Evolutionary conservation across 2,797 vertebrate species (phyloP), one percentile per base, ranked within the genome.

Genomic region (Phataginus tetradactyla): DNA sequence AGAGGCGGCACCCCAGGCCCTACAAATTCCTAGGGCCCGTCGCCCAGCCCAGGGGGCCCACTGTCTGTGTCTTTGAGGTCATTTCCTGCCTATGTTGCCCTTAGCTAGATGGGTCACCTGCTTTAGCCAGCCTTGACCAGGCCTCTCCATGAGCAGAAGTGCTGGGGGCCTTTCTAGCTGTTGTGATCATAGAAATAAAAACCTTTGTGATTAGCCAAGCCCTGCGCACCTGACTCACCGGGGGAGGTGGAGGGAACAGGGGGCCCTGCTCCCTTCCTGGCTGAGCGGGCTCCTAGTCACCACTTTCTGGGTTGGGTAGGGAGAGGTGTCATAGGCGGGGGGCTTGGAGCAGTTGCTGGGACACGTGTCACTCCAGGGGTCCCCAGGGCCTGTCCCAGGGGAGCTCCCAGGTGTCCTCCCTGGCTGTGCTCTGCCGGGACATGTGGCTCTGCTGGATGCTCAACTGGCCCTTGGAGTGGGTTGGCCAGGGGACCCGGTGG

Each of bases 121-220:
- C 14, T 72, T 39, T 32, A 15, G 12, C 34, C 18, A 18, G 37
- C 63, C 27, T 9, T 64, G 61, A 32, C n/a, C 61, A 13, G 4
- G 4, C 49, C 6, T 27, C 0, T 1, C 15, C 9, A 0, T 7
- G 5, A 29, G 51, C 25, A 1, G 0, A 6, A 14, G 2, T 18
- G 8, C 15, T 5, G 4, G 27, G 29, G 15, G 39, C 15, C 21
- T 87, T 4, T 6, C 17, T 6, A 2, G 3, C 61, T 32, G 25
- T 42, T 32, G 13, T 81, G 32, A 39, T 32, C 29, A 0, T 6
- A 39, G 79, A 57, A 51, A 69, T n/a, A 5, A 49, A 59, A 39
- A 5, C 32, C 1, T n/a, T 11, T n/a, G 61, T 9, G 69, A 42
- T 17, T 57, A 59, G 53, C 71, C 53, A 13, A 42, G 39, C 8